Base-by-base conservation (phyloP, 2,888 invertebrate genomes). In the Eumerus sabulonum region DNA sequence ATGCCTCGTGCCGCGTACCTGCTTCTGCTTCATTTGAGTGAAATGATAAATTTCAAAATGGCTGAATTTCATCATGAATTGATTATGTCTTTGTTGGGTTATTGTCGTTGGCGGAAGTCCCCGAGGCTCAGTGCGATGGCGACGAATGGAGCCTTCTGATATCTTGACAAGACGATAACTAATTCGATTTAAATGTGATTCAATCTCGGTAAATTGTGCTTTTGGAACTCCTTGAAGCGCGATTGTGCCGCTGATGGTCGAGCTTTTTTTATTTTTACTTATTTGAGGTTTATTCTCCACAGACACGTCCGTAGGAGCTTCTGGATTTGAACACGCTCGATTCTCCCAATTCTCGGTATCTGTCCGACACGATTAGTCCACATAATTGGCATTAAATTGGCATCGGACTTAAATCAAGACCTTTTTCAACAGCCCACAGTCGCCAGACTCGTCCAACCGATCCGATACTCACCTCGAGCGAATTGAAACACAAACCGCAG, bases 21-120 rank as follows among this genome's bases (percentile, higher is more conserved):
- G n/a, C n/a, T 51, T 48, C 60, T 51, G 76, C 72, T 40, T 67
- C 72, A 72, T 77, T 77, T 77, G 48, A 48, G n/a, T 40, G 53
- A 77, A 73, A 77, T 77, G 67, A 73, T 72, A 77, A 68, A 77
- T 73, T 73, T 45, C 63, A 18, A 73, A 68, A 77, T 68, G 62
- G 63, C 42, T 53, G 53, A 63, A 44, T 73, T 67, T 73, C 67
- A 27, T 27, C 27, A 73, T 73, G 62, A 73, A 77, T 63, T 77
- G 72, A 67, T 60, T 59, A 72, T 66, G 50, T 19, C 51, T 14
- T 40, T 19, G 14, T 18, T 36, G 45, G 14, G 4, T 18, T 16
- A n/a, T 62, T 48, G 36, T 40, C 35, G 12, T 11, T 7, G 54
- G 36, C 13, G 50, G 40, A 54, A 18, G 60, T n/a, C 17, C 40